phyloP scores from a whole-genome alignment of 2,113 vertebrate species.

The Epinephelus lanceolatus region DNA sequence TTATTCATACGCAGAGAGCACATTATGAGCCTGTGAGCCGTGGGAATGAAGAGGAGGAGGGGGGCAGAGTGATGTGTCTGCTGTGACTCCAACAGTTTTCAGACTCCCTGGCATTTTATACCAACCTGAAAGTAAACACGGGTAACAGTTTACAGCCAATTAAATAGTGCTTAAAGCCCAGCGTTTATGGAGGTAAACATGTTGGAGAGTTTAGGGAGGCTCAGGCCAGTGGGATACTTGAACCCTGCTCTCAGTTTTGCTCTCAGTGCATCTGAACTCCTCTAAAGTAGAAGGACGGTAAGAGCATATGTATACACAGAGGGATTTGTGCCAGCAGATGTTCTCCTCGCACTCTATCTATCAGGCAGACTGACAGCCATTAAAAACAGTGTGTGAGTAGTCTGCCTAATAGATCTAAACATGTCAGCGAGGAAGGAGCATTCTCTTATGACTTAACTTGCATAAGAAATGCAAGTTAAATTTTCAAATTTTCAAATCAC shows the following conservation, averaged over 20 bases:
- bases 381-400: slow-evolving; percentile 80
- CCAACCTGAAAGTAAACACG: slow-evolving; percentile 91
- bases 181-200: slow-evolving; percentile 93
- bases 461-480: slow-evolving; percentile 10
- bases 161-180: slow-evolving; percentile 90
- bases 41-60: slow-evolving; percentile 75
- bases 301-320: slow-evolving; percentile 77
- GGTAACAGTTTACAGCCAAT: slow-evolving; percentile 92
- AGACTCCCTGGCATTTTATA: slow-evolving; percentile 91
- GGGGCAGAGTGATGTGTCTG: slow-evolving; percentile 52
- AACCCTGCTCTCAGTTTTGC: slow-evolving; percentile 72
- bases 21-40: slow-evolving; percentile 87
- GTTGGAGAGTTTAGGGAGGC: slow-evolving; percentile 85
- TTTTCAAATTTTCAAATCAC: slow-evolving; percentile 53
- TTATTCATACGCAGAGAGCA: slow-evolving; percentile 86
- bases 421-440: slow-evolving; percentile 58
- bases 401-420: slow-evolving; percentile 73
- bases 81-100: slow-evolving; percentile 89
- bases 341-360: slow-evolving; percentile 82
- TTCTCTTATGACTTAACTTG: slow-evolving; percentile 32
- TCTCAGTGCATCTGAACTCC: slow-evolving; percentile 55
- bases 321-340: slow-evolving; percentile 77
- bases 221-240: slow-evolving; percentile 67
- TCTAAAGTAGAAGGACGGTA: slow-evolving; percentile 69
- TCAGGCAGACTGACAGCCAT: slow-evolving; percentile 80